A percentile compares a stretch with the other conserved stretches of the same genome.
Conservation (phyloP, 2,113 vertebrate genomes). For the Xiphophorus couchianus region DNA sequence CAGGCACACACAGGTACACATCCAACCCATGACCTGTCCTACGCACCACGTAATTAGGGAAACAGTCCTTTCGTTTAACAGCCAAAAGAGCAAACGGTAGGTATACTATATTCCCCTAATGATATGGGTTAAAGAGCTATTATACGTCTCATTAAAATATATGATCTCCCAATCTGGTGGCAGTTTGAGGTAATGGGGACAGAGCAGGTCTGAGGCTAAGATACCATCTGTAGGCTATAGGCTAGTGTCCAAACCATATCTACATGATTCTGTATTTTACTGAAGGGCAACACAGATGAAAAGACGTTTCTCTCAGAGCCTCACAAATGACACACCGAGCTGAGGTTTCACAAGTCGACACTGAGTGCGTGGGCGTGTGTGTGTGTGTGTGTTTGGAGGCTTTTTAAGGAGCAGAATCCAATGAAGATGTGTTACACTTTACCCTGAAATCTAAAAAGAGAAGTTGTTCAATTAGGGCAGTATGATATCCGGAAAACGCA, state of each 20-base stretch:
- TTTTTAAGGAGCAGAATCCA: conserved; percentile 19
- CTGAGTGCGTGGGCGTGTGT: background rate
- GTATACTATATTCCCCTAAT: conserved; percentile 82
- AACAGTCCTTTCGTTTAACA: conserved; percentile 80
- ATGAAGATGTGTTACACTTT: conserved; percentile 4
- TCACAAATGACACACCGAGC: conserved; percentile 9
- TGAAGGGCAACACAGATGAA: conserved; percentile 38
- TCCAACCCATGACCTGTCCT: conserved; percentile 79
- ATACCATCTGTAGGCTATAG: conserved; percentile 58
- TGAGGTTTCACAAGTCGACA: conserved; percentile 9
- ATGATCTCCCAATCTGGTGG: conserved; percentile 81
- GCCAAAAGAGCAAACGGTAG: conserved; percentile 80
- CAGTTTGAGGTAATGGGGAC: conserved; percentile 76
- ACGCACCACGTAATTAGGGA: conserved; percentile 81
- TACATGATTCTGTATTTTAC: conserved; percentile 41
- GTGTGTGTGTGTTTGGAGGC: background rate
- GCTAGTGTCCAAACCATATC: conserved; percentile 48
- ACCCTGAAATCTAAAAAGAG: background rate
- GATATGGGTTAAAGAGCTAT: conserved; percentile 84
- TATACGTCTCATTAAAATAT: conserved; percentile 86
- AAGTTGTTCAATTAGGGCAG: conserved; percentile 9
- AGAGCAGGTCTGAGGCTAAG: conserved; percentile 58
- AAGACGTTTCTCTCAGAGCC: conserved; percentile 16
- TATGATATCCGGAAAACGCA: background rate
- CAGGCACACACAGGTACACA: conserved; percentile 79